Evolutionary conservation across 2,113 vertebrate species (phyloP).

Genomic region (Microcebus ravelobensis): DNA sequence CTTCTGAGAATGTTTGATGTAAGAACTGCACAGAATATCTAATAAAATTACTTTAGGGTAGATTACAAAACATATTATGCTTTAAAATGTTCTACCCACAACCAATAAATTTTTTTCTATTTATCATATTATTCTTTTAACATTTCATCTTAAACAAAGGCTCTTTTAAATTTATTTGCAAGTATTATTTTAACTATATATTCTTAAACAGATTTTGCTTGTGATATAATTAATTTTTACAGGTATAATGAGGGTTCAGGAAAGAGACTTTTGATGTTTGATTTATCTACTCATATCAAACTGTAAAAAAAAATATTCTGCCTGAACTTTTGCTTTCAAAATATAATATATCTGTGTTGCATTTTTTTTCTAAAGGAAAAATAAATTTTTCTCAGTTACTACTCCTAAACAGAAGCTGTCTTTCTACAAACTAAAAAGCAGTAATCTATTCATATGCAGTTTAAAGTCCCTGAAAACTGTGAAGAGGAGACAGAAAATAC

Average conservation of each 20-base stretch:
- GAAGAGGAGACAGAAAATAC: neutral
- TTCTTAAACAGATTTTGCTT: neutral
- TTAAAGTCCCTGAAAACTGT: neutral
- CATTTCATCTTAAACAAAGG: constrained; percentile 63
- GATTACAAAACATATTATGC: constrained; percentile 84
- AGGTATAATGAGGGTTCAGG: neutral
- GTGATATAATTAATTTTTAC: constrained; percentile 2
- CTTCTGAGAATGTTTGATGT: constrained; percentile 88
- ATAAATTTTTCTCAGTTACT: neutral
- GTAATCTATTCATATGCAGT: neutral
- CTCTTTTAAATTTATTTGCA: constrained; percentile 64
- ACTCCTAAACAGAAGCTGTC: neutral
- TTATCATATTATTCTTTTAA: constrained; percentile 68
- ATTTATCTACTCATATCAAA: neutral
- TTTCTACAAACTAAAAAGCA: constrained; percentile 34
- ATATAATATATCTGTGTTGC: neutral
- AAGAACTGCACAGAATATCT: constrained; percentile 82
- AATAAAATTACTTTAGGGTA: constrained; percentile 85
- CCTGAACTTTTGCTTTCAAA: constrained; percentile 27
- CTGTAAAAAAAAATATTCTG: neutral
- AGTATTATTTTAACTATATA: constrained; percentile 6
- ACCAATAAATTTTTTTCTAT: constrained; percentile 77
- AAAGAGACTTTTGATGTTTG: neutral
- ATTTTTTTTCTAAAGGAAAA: neutral
- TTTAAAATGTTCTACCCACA: constrained; percentile 78